Evolutionary conservation across 2,113 vertebrate genomes (phyloP), one percentile per base, ranked within the genome.

Genomic region (Peromyscus californicus): DNA sequence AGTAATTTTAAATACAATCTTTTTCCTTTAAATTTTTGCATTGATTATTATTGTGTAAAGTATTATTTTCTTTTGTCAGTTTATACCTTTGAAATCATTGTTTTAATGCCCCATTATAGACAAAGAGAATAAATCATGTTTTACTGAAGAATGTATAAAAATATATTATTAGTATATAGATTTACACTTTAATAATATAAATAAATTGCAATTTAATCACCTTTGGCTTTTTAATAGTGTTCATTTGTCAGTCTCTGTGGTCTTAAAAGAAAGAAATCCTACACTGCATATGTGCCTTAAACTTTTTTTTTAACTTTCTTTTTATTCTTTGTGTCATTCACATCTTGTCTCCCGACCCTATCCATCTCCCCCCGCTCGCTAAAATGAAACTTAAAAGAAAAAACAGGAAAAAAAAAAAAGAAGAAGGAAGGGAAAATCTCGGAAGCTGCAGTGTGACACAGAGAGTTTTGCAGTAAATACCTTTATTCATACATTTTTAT

Each of bases 181-280:
- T 26, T 63, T 83, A 59, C 2, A 65, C 7, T 82, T 4, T 67
- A 8, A 94, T 54, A 92, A 94, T 82, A 12, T 57, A 80, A 92
- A 95, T 69, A 82, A 69, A 2, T 84, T 84, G 11, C 13, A 42
- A 61, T 54, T 89, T 83, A 45, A 87, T 6, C 72, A 76, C 5
- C 15, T 87, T 86, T 76, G 12, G 4, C 26, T 78, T 96, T 89
- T 45, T 85, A 59, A 22, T 42, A 83, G 63, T 89, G 2, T 93
- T 51, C 6, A 63, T 6, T 59, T 78, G 2, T 42, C 63, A 39
- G 4, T 90, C 2, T 7, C 10, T 51, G 0, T 36, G 24, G 90
- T 63, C 5, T 4, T 75, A 22, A 95, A 95, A 76, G 21, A 90
- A 17, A 82, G 51, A 76, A 97, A 51, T 1, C 15, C 0, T 59